Base-by-base conservation (phyloP, 2,888 invertebrate species). In the Perithous albicinctus region DNA sequence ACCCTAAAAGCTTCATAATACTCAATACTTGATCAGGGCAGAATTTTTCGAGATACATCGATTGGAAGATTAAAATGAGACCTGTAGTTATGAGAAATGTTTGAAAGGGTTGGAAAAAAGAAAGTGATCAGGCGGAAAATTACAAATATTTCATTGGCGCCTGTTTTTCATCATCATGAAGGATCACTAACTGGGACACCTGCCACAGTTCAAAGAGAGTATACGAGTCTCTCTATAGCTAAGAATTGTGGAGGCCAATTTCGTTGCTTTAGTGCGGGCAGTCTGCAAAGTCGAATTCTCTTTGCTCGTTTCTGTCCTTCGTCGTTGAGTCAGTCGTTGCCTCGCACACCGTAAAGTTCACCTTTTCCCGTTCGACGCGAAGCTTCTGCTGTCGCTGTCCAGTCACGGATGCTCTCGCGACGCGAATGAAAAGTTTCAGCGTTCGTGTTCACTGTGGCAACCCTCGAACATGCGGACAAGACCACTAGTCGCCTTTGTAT, bases 361-460 rank as follows among this genome's bases (percentile, higher is more conserved):
- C 38, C 61, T 20, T 15, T 15, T 38, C 43, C n/a, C 61, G 32
- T 41, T 56, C 54, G 69, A 38, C 20, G 63, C 38, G 38, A 29
- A 41, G 41, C 46, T 56, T 29, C 61, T 18, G 59, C 61, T 73
- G 73, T 54, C 76, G 74, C 70, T 84, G 80, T 85, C 83, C 83
- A 85, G 85, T 85, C 85, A 85, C 83, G 85, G 80, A 85, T 79
- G 64, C 67, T 78, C 82, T 78, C 82, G 78, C 83, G 82, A 80
- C 69, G 67, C 77, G 85, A 85, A 85, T 85, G 82, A 85, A 82
- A 85, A 85, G 80, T 83, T 85, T 82, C 66, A 29, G 64, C 26
- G 46, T 63, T 69, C 67, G 77, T 63, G 46, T 51, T 38, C 35
- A 20, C 43, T 43, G 8, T 54, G 32, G 38, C 54, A 35, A 56